phyloP scores from a whole-genome alignment of 2,888 invertebrate genomes.

The Pachydiplax longipennis region DNA sequence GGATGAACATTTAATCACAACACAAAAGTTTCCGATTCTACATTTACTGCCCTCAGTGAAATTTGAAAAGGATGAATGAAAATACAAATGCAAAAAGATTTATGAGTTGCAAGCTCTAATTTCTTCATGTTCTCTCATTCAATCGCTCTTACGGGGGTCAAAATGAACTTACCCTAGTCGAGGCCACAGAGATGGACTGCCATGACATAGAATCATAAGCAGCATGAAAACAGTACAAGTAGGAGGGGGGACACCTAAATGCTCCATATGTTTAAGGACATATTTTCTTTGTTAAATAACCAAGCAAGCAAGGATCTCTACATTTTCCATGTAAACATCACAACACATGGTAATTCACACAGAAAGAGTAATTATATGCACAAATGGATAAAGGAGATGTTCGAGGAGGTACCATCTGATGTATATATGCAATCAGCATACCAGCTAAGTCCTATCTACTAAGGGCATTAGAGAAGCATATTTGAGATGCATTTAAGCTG shows the following conservation, averaged over 20 bases:
- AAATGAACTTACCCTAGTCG: slow-evolving; percentile 23
- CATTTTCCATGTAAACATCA: slow-evolving; percentile 23
- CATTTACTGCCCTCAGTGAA: neutral
- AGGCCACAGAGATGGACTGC: slow-evolving; percentile 35
- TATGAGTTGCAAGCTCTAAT: neutral
- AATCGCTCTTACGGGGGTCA: slow-evolving; percentile 24
- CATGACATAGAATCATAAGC: slow-evolving; percentile 30
- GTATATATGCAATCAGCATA: slow-evolving; percentile 33
- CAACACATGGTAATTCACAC: slow-evolving; percentile 35
- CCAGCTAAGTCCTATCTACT: slow-evolving; percentile 10
- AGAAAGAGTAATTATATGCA: slow-evolving; percentile 33
- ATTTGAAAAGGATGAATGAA: neutral
- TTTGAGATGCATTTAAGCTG: slow-evolving; percentile 14
- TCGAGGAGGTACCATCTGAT: slow-evolving; percentile 22
- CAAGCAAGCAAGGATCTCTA: slow-evolving; percentile 25
- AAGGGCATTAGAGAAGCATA: slow-evolving; percentile 24
- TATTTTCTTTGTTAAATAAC: slow-evolving; percentile 37
- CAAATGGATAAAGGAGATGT: slow-evolving; percentile 3
- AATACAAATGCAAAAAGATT: neutral
- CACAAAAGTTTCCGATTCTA: neutral
- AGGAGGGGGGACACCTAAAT: slow-evolving; percentile 13
- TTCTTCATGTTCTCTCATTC: slow-evolving; percentile 24
- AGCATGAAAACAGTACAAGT: slow-evolving; percentile 31
- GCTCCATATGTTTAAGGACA: slow-evolving; percentile 17
- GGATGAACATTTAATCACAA: neutral